Conservation (phyloP, 2,113 vertebrate species). For the Corythornis vintsioides region DNA sequence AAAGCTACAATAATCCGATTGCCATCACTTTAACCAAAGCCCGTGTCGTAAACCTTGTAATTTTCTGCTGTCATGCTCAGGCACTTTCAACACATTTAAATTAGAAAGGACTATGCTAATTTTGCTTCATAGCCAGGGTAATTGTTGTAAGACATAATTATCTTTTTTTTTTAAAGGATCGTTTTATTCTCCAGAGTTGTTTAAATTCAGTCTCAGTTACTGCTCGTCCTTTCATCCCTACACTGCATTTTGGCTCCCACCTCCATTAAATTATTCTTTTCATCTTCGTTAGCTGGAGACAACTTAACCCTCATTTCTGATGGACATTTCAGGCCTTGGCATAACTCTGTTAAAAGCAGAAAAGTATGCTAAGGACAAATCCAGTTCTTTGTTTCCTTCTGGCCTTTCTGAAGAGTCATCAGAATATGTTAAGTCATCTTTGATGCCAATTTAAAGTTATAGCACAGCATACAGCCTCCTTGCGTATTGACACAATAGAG, state of each 20-base stretch:
- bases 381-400: constrained; percentile 42
- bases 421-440: constrained; percentile 33
- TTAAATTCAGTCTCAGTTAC: constrained; percentile 75
- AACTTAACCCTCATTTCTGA: constrained; percentile 60
- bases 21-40: constrained; percentile 77
- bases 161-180: constrained; percentile 71
- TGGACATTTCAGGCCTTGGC: constrained; percentile 42
- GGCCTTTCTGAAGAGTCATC: constrained; percentile 17
- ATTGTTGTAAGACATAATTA: constrained; percentile 83
- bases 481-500: constrained; percentile 21
- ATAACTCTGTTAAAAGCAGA: constrained; percentile 45
- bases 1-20: constrained; percentile 70
- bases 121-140: constrained; percentile 81
- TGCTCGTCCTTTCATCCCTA: constrained; percentile 65
- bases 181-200: constrained; percentile 75
- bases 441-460: constrained; percentile 50
- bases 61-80: constrained; percentile 83
- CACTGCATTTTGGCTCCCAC: constrained; percentile 52
- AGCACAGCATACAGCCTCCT: constrained; percentile 24
- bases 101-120: constrained; percentile 85
- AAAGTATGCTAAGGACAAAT: constrained; percentile 50
- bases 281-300: constrained; percentile 63
- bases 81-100: constrained; percentile 83
- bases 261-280: constrained; percentile 71
- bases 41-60: constrained; percentile 79